Evolutionary conservation across 2,888 invertebrate genomes (phyloP).

Genomic region (Helobdella robusta): DNA sequence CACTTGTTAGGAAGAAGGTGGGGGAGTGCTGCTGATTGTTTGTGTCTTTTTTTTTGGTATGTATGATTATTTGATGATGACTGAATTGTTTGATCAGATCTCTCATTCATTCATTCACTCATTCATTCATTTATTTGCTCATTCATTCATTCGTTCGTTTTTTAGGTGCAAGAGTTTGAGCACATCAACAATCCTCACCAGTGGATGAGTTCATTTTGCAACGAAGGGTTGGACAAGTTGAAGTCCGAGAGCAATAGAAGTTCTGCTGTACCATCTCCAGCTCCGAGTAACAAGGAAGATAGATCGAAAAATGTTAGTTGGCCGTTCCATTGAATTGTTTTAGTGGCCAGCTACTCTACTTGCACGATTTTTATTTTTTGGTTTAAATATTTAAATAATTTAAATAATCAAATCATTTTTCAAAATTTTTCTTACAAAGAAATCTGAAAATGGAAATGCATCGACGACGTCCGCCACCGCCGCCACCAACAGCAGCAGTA

Average conservation of each 20-base stretch:
- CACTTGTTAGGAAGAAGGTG: constrained; percentile 87
- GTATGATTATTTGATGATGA: background rate
- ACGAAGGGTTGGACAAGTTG: constrained; percentile 25
- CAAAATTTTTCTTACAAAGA: too few relatives aligned
- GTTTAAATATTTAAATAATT: too few relatives aligned
- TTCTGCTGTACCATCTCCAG: constrained; percentile 34
- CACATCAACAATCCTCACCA: constrained; percentile 94
- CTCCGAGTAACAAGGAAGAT: constrained; percentile 30
- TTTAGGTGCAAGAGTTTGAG: constrained; percentile 89
- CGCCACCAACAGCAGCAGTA: background rate
- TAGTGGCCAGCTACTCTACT: too few relatives aligned
- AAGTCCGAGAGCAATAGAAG: constrained; percentile 34
- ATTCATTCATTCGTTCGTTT: background rate
- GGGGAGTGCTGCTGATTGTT: background rate
- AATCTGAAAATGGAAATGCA: background rate
- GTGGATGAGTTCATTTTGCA: constrained; percentile 61
- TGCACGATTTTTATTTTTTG: too few relatives aligned
- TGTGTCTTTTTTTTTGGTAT: background rate
- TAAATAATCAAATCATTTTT: too few relatives aligned
- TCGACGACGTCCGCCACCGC: background rate
- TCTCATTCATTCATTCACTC: background rate
- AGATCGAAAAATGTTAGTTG: too few relatives aligned
- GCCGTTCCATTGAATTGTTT: too few relatives aligned
- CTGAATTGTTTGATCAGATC: background rate
- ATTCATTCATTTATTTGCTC: background rate